These are phyloP conservation scores for Bombus impatiens DNA, from an alignment of 1,140 invertebrate species.

Conservation along the genomic window DNA sequence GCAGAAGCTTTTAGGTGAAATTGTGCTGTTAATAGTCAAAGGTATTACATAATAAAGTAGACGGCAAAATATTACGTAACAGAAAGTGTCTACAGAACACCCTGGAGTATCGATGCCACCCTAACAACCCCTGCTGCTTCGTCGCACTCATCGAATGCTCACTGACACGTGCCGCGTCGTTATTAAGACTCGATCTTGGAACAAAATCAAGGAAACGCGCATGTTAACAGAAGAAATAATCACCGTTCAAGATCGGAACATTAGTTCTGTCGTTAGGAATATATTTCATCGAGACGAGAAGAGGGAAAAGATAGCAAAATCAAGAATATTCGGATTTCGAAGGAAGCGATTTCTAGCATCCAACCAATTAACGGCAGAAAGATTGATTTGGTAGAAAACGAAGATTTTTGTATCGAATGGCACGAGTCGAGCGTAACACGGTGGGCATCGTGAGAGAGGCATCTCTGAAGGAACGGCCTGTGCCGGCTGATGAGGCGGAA, in stretches of 20 bases:
- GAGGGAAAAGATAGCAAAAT: too few species aligned
- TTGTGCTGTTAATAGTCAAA: not conserved
- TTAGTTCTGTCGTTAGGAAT: not conserved
- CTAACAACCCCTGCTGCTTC: constrained; percentile 49
- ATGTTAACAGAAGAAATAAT: not conserved
- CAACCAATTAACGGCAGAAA: constrained; percentile 1
- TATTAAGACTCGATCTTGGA: constrained; percentile 50
- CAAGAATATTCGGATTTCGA: not conserved
- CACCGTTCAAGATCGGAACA: not conserved
- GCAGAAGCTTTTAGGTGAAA: not conserved
- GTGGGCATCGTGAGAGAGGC: not conserved
- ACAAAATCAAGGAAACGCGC: not conserved
- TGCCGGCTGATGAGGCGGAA: constrained; percentile 67
- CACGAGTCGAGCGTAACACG: constrained; percentile 17
- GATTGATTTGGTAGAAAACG: constrained; percentile 14
- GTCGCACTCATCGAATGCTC: constrained; percentile 46
- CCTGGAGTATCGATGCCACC: constrained; percentile 26
- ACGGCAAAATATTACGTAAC: constrained; percentile 11
- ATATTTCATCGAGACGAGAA: not conserved
- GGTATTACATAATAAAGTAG: not conserved
- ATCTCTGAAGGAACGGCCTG: constrained; percentile 49
- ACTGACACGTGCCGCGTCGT: constrained; percentile 51
- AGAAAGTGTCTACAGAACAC: constrained; percentile 49
- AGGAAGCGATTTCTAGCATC: not conserved
- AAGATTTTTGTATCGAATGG: constrained; percentile 55